These are phyloP conservation scores for Mesaphorura yosii DNA, from an alignment of 1,140 invertebrate species.

Conservation along the genomic window DNA sequence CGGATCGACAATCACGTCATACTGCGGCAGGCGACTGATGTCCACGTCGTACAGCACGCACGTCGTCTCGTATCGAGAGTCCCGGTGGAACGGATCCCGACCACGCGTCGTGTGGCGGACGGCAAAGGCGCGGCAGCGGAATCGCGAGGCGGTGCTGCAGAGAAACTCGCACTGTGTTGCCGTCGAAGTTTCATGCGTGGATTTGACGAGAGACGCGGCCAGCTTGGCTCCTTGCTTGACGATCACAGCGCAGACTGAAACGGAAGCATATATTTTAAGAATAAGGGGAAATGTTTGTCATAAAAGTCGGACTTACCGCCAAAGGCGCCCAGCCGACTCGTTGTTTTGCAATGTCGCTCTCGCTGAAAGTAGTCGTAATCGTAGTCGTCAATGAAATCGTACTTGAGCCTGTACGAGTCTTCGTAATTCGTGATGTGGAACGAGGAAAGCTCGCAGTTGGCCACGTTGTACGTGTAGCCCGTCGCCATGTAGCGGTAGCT, in stretches of 20 bases:
- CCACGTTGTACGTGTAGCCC: conserved; percentile 22
- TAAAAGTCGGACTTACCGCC: conserved; percentile 18
- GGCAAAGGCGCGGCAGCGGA: conserved; percentile 26
- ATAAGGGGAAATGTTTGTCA: not conserved
- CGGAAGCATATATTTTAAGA: conserved; percentile 4
- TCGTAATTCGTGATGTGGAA: conserved; percentile 20
- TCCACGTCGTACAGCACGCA: conserved; percentile 27
- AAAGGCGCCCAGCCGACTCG: conserved; percentile 12
- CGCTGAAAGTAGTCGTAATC: conserved; percentile 31
- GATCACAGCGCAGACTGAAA: conserved; percentile 21
- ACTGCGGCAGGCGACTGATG: conserved; percentile 16
- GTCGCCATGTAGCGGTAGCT: conserved; percentile 23
- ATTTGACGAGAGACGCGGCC: conserved; percentile 19
- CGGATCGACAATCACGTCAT: conserved; percentile 21
- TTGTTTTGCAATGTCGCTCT: conserved; percentile 30
- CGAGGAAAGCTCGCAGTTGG: conserved; percentile 28
- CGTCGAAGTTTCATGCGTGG: conserved; percentile 20
- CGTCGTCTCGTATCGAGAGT: not conserved
- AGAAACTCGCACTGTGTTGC: conserved; percentile 27
- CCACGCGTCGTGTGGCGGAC: conserved; percentile 25
- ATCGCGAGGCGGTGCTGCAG: conserved; percentile 24
- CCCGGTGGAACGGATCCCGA: conserved; percentile 22
- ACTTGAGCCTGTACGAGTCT: not conserved
- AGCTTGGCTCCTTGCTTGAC: conserved; percentile 19
- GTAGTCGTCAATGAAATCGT: conserved; percentile 30